Evolutionary conservation across 2,888 invertebrate genomes (phyloP).

Genomic region (Archips crataeganus): DNA sequence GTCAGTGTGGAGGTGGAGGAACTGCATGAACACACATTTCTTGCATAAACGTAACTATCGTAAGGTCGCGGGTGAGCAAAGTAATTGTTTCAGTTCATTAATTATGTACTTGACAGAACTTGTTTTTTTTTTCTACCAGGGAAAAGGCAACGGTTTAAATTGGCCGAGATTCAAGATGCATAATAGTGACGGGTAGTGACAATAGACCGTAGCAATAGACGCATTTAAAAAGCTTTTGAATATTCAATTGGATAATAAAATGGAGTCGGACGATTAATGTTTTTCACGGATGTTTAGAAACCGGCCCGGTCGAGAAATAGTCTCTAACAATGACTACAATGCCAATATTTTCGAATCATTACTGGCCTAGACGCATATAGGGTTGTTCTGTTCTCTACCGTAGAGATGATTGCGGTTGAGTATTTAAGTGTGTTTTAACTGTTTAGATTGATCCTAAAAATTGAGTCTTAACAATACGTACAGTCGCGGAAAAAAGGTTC

Average conservation of each 20-base stretch:
- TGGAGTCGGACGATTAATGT: constrained; percentile 35
- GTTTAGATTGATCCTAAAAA: too few species aligned
- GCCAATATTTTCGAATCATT: constrained; percentile 69
- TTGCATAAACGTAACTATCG: too few species aligned
- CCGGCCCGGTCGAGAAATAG: constrained; percentile 51
- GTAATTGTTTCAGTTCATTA: too few species aligned
- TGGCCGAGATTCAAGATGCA: constrained; percentile 29
- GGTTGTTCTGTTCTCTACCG: constrained; percentile 48
- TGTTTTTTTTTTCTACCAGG: too few species aligned
- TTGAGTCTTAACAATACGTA: too few species aligned
- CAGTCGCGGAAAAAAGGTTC: too few species aligned
- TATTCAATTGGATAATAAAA: constrained; percentile 46
- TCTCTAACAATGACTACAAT: constrained; percentile 60
- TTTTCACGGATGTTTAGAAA: background rate
- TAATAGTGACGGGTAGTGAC: constrained; percentile 32
- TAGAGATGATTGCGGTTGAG: background rate
- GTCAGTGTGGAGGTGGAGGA: too few species aligned
- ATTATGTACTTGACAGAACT: too few species aligned
- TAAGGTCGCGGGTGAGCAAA: too few species aligned
- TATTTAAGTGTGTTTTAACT: too few species aligned
- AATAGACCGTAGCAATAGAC: constrained; percentile 26
- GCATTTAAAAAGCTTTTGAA: constrained; percentile 47
- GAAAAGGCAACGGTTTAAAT: too few species aligned
- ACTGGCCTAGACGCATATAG: constrained; percentile 56
- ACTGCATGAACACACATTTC: too few species aligned